Evolutionary conservation across 2,113 vertebrate species (phyloP), one percentile per base, ranked within the genome.

Genomic region (Phyllopteryx taeniolatus): DNA sequence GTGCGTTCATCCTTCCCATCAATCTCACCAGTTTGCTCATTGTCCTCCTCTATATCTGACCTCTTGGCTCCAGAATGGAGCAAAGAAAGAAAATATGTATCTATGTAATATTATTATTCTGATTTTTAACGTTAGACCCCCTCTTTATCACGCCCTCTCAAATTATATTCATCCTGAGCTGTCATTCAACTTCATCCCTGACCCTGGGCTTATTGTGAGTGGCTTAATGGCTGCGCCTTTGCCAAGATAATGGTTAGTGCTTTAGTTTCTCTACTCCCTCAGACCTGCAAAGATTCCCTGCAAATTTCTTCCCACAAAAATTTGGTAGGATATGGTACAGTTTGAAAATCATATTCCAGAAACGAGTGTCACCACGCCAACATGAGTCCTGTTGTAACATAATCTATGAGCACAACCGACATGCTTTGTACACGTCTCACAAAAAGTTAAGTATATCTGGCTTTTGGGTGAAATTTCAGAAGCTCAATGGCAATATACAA

Each of bases 151-250:
- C 80, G 73, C 74, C 79, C 73, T 57, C 19, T 17, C 77, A 81
- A 92, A 91, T 88, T 83, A 86, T 84, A 86, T 85, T 84, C 81
- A 89, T 85, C 83, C 85, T n/a, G 79, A 87, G 86, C 90, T 91
- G 86, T 90, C 90, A 89, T 88, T 93, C 92, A 92, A 88, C 85
- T 88, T 89, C 89, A 90, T 89, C 88, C 86, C 89, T 91, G 90
- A 91, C 86, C 86, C 87, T 59, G 69, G 83, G 61, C 76, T 86
- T 86, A 87, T 87, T 89, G 88, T 83, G 86, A 83, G 71, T 74
- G 88, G 78, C 83, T 91, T 91, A 91, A 90, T 87, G 79, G 83
- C 65, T 61, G 82, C 61, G 80, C 85, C 85, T 80, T 68, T 53
- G 19, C 83, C 70, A 67, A 84, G 88, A 93, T 92, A 93, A 87